phyloP scores from a whole-genome alignment of 2,113 vertebrate genomes.

The Nicator chloris region DNA sequence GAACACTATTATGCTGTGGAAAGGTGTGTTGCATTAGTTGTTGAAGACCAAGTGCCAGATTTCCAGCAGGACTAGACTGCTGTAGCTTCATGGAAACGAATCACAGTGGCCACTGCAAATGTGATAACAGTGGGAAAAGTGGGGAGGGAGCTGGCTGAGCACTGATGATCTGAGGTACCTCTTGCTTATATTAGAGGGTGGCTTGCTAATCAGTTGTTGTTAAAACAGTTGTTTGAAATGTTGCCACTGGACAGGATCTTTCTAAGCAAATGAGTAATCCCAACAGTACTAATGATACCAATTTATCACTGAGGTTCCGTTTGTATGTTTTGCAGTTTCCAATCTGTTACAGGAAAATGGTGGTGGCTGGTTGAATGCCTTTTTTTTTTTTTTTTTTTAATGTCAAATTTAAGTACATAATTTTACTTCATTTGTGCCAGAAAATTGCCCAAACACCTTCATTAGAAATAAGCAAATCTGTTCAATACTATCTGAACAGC shows the following conservation, averaged over 20 bases:
- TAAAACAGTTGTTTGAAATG: conserved; percentile 57
- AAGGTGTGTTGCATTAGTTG: conserved; percentile 24
- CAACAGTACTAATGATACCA: conserved; percentile 56
- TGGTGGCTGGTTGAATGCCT: conserved; percentile 32
- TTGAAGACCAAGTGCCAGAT: background rate
- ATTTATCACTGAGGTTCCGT: conserved; percentile 68
- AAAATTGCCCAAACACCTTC: conserved; percentile 75
- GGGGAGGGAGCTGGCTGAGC: background rate
- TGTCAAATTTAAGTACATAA: conserved; percentile 72
- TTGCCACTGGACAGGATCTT: conserved; percentile 40
- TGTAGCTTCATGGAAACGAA: background rate
- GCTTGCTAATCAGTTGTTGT: conserved; percentile 31
- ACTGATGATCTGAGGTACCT: background rate
- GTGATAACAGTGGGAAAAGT: background rate
- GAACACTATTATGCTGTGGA: background rate
- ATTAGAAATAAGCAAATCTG: conserved; percentile 77
- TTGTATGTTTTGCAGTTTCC: conserved; percentile 65
- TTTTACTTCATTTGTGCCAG: conserved; percentile 73
- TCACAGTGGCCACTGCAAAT: background rate
- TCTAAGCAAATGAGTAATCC: conserved; percentile 69
- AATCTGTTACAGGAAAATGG: conserved; percentile 69
- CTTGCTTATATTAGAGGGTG: background rate
- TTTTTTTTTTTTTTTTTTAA: conserved; percentile 43
- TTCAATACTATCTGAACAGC: conserved; percentile 69
- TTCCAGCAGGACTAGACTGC: background rate